Evolutionary conservation across 2,888 invertebrate species (phyloP).

Genomic region (Pandemis cinnamomeana): DNA sequence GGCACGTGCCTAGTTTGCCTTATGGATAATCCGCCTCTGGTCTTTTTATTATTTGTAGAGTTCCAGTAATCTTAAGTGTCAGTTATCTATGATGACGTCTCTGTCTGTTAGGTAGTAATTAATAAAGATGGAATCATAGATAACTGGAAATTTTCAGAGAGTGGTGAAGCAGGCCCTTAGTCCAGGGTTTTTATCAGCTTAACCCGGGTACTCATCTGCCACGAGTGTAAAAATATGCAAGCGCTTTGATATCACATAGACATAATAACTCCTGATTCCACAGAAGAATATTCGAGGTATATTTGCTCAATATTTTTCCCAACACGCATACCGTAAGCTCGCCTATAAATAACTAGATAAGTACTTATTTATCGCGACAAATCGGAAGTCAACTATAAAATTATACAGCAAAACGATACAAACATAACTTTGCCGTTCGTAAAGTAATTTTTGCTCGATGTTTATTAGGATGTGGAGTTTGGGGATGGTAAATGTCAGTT

Average conservation of each 20-base stretch:
- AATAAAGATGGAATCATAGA: too few species aligned
- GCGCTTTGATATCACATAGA: background rate
- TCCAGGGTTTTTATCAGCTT: too few species aligned
- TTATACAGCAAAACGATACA: conserved; percentile 28
- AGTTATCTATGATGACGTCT: too few species aligned
- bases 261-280: background rate
- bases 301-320: background rate
- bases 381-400: conserved; percentile 35
- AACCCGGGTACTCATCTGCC: too few species aligned
- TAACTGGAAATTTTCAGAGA: too few species aligned
- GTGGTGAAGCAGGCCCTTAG: too few species aligned
- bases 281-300: background rate
- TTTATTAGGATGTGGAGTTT: background rate
- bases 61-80: too few species aligned
- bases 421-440: conserved; percentile 9
- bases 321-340: conserved; percentile 19
- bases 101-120: too few species aligned
- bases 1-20: too few species aligned
- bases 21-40: too few species aligned
- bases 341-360: conserved; percentile 29
- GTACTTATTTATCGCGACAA: conserved; percentile 26
- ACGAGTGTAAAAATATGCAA: too few species aligned
- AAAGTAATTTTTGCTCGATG: background rate
- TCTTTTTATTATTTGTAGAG: too few species aligned
- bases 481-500: conserved; percentile 6